Base-by-base conservation (phyloP, 2,888 invertebrate genomes). In the Pemphredon lugubris region DNA sequence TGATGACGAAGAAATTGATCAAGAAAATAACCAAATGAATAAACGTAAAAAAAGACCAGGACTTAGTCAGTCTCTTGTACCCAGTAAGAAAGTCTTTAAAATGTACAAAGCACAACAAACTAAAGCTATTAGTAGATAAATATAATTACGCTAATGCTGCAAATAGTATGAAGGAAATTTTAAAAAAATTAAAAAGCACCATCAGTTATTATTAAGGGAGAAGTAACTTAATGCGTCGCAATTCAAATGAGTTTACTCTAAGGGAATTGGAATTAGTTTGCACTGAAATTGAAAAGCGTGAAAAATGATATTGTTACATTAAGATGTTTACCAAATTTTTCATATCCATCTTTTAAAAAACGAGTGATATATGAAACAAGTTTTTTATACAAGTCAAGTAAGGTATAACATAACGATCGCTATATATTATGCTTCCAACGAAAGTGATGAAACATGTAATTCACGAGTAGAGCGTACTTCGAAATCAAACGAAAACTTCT, bases 41-140 rank as follows among this genome's bases (percentile, higher is more conserved):
- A 92, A 91, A 70, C 91, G 91, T 55, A 94, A 94, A 87, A 96
- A 95, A 84, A 91, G 96, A 57, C 95, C 96, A 44, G 97, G 97
- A 0, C 90, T 97, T 13, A 92, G 94, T 34, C 93, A 96, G 85
- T 92, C 92, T 2, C 89, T 97, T 55, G 91, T 95, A 42, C 97
- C 97, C 6, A 94, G 96, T 18, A 96, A 97, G 87, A 96, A 95
- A 90, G 95, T 96, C 7, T 92, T 97, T 90, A 95, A 95, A 90
- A 93, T 93, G 90, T 95, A 93, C 88, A 93, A 93, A 88, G 92
- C 92, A 78, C 93, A 93, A 86, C 94, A 93, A 90, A 86, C 90
- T 73, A 92, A 90, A 75, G 82, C 88, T 53, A 81, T 88, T 78
- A 81, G 81, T 77, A 87, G 89, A 86, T 89, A 87, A 87, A 75